Evolutionary conservation across 2,113 vertebrate species (phyloP).

Genomic region (Bettongia penicillata): DNA sequence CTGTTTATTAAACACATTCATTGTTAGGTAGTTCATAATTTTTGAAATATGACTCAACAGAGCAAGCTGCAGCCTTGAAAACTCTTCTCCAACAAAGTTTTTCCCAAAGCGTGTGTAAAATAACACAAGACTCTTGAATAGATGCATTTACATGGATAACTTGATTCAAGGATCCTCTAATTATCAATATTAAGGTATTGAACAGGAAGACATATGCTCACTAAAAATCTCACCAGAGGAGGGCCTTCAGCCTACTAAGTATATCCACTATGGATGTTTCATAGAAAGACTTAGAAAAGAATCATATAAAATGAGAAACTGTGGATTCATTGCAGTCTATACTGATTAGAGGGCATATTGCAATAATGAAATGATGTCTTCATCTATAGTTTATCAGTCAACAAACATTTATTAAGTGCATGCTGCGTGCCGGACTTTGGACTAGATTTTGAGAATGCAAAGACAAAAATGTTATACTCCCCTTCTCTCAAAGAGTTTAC

Average conservation of each 20-base stretch:
- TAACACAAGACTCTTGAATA: background rate
- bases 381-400: background rate
- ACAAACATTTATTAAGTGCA: constrained; percentile 18
- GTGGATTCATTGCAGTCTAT: background rate
- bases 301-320: background rate
- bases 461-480: background rate
- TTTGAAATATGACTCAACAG: no score
- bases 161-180: background rate
- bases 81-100: no score
- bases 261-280: background rate
- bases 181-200: background rate
- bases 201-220: background rate
- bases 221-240: no score
- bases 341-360: background rate
- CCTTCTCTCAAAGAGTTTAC: background rate
- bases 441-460: background rate
- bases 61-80: no score
- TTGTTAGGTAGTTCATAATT: no score
- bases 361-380: background rate
- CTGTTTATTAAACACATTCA: no score
- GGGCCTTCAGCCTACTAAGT: background rate
- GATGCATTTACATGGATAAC: background rate
- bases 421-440: background rate
- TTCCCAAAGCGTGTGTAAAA: background rate
- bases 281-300: background rate